These are phyloP conservation scores for Brachirus orientalis DNA, from an alignment of 2,113 vertebrate genomes.

Conservation along the genomic window DNA sequence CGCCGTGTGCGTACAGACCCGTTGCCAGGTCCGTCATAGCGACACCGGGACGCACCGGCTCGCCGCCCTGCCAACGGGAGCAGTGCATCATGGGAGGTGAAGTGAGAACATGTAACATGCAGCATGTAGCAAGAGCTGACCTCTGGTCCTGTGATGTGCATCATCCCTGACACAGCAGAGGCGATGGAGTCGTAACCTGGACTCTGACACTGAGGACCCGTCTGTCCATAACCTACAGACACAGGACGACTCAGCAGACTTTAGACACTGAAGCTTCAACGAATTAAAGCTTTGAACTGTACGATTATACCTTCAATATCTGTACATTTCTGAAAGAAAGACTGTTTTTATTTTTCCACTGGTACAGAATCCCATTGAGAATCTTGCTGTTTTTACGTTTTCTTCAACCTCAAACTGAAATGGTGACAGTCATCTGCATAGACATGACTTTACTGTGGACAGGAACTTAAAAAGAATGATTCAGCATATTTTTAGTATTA, in stretches of 20 bases:
- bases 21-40: constrained; percentile 97
- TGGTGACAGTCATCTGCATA: no score
- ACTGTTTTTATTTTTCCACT: no score
- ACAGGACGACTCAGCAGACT: background rate
- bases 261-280: no score
- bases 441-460: no score
- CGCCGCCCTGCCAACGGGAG: constrained; percentile 82
- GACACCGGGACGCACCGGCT: constrained; percentile 91
- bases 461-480: no score
- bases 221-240: constrained; percentile 93
- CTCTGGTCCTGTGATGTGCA: constrained; percentile 95
- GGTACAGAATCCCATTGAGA: no score
- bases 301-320: no score
- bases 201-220: constrained; percentile 86
- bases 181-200: constrained; percentile 93
- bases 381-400: no score
- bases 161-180: constrained; percentile 92
- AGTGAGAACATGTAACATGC: background rate
- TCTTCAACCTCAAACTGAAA: no score
- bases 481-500: no score
- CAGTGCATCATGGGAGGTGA: constrained; percentile 23
- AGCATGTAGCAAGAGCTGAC: constrained; percentile 61
- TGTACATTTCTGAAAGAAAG: no score
- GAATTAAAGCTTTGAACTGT: no score
- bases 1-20: constrained; percentile 88